Evolutionary conservation across 2,888 invertebrate species (phyloP).

Genomic region (Dascillus cervinus): DNA sequence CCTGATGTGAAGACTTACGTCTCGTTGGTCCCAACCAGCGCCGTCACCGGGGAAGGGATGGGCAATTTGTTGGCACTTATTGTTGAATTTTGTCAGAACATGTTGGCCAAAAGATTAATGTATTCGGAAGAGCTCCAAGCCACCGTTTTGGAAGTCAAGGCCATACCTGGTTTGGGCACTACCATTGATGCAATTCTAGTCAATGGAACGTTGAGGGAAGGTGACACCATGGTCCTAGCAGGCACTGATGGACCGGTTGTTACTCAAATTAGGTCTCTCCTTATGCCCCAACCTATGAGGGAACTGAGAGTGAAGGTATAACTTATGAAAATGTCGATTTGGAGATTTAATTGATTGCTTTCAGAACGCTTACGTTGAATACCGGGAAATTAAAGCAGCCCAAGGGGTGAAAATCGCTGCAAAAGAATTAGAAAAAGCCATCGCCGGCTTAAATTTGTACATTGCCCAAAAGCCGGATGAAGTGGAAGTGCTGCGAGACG

Average conservation of each 20-base stretch:
- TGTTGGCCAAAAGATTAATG: slow-evolving; percentile 80
- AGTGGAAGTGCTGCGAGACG: slow-evolving; percentile 76
- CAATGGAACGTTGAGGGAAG: slow-evolving; percentile 89
- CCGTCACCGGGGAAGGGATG: slow-evolving; percentile 92
- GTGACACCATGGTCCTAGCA: slow-evolving; percentile 90
- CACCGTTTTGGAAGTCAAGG: slow-evolving; percentile 84
- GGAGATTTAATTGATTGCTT: too few relatives aligned
- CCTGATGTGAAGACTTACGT: slow-evolving; percentile 89
- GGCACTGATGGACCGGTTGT: slow-evolving; percentile 98
- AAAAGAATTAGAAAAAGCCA: slow-evolving; percentile 95
- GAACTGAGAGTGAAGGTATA: slow-evolving; percentile 89
- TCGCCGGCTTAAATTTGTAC: slow-evolving; percentile 89
- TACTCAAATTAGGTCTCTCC: slow-evolving; percentile 90
- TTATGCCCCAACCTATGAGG: slow-evolving; percentile 97
- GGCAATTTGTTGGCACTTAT: slow-evolving; percentile 93
- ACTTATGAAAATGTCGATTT: too few relatives aligned
- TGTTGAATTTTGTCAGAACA: slow-evolving; percentile 83
- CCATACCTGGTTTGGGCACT: slow-evolving; percentile 92
- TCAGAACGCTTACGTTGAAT: slow-evolving; percentile 85
- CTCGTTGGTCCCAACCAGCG: slow-evolving; percentile 95
- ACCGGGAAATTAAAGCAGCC: slow-evolving; percentile 91
- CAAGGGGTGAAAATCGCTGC: slow-evolving; percentile 98
- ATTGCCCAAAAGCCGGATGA: slow-evolving; percentile 93
- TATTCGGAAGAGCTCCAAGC: slow-evolving; percentile 90
- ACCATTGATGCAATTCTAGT: slow-evolving; percentile 98